Conservation (phyloP, 2,113 vertebrate genomes). For the Nothocercus julius region DNA sequence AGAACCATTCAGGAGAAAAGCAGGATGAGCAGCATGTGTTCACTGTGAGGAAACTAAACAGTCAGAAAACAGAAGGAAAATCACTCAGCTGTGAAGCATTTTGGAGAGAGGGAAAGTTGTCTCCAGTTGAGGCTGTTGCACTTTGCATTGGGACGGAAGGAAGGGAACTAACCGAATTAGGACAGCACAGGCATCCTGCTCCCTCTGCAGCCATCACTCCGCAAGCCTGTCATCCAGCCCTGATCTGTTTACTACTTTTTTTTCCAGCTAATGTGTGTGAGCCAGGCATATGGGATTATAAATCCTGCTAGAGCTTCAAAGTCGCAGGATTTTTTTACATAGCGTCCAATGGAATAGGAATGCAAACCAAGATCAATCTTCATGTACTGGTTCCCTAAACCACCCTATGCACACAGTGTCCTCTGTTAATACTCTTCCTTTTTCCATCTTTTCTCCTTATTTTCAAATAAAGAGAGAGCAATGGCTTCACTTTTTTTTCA, state of each 20-base stretch:
- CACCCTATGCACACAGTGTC: background rate
- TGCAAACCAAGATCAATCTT: background rate
- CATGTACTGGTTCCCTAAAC: background rate
- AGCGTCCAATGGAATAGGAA: background rate
- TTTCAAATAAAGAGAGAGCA: background rate
- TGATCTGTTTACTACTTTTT: background rate
- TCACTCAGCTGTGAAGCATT: background rate
- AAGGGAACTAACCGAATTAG: background rate
- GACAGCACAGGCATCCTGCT: background rate
- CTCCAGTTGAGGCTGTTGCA: background rate
- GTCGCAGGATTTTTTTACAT: background rate
- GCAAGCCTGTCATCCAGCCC: background rate
- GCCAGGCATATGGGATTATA: background rate
- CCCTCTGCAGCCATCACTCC: background rate
- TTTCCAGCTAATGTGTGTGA: fast-evolving
- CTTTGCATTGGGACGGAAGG: background rate
- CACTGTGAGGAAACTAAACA: background rate
- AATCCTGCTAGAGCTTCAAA: background rate
- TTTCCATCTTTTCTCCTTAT: background rate
- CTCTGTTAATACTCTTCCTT: background rate
- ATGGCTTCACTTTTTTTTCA: background rate
- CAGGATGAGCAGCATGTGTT: background rate
- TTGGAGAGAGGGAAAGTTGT: background rate
- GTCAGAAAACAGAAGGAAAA: background rate
- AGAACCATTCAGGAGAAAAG: background rate